Base-by-base conservation (phyloP, 2,113 vertebrate genomes). In the Casuarius casuarius region DNA sequence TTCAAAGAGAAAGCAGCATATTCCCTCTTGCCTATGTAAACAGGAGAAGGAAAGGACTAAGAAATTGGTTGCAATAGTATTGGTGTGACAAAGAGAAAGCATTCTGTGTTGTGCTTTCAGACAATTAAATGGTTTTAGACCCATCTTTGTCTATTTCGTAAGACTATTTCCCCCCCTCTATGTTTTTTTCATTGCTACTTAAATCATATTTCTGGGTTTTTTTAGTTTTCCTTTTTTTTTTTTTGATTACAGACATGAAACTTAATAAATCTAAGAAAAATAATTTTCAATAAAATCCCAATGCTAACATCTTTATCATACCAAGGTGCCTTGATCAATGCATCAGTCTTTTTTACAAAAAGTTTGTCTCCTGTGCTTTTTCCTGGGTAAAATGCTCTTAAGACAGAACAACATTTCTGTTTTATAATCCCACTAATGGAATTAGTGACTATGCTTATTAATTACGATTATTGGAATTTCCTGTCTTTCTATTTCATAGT, bases 381-480 rank as follows among this genome's bases (percentile, higher is more conserved):
- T 84, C 58, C 21, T 62, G 73, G 29, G 23, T n/a, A 87, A 91
- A 75, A 9, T 51, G 12, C 26, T 93, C 46, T 52, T 70, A 61
- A 84, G 10, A 46, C 28, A 89, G 65, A 97, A 81, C 12, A n/a
- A 31, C 16, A 66, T 90, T 84, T 90, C 58, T 93, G 67, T 62
- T 92, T 84, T 87, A 77, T n/a, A 91, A 51, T 85, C 66, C 46
- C 29, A 59, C 79, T 72, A 31, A 80, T 90, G 87, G 58, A 96
- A 95, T 90, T 93, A 94, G 92, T 94, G 80, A 91, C 72, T 72
- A 14, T 52, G 20, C 65, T 87, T 92, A 94, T 92, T 94, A 92
- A 97, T 96, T 94, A 91, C 40, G 75, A 78, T 89, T 94, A 94
- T 95, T 92, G 80, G 72, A 94, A 84, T 93, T 92, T 95, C 81